A percentile compares a stretch with the other conserved stretches of the same genome.
phyloP scores from a whole-genome alignment of 2,888 invertebrate species.

The Eupithecia vulgata region DNA sequence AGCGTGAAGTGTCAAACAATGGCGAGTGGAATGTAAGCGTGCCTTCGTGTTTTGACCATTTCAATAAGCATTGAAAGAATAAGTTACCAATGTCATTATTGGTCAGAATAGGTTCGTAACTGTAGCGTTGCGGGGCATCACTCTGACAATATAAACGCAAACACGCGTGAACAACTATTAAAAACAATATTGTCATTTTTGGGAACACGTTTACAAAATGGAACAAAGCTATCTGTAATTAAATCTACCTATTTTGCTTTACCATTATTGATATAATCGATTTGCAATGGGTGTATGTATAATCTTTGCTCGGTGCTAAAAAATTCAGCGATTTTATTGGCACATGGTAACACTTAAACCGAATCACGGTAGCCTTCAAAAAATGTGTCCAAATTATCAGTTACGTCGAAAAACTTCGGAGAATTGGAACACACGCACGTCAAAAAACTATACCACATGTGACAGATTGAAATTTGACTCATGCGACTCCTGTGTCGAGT shows the following conservation, averaged over 20 bases:
- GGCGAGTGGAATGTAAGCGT: constrained; percentile 72
- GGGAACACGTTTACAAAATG: constrained; percentile 33
- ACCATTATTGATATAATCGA: constrained; percentile 30
- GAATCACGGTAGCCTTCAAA: constrained; percentile 59
- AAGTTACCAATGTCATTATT: constrained; percentile 80
- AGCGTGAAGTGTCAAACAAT: constrained; percentile 64
- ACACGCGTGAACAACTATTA: constrained; percentile 63
- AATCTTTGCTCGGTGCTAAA: not conserved
- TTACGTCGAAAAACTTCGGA: constrained; percentile 45
- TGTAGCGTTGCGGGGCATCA: constrained; percentile 74
- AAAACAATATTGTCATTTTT: constrained; percentile 47
- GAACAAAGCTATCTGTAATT: constrained; percentile 47
- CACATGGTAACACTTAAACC: constrained; percentile 40
- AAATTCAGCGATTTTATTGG: not conserved
- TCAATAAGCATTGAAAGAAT: constrained; percentile 71
- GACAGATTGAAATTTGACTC: constrained; percentile 65
- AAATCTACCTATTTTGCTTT: constrained; percentile 44
- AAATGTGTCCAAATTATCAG: constrained; percentile 51
- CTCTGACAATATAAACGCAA: constrained; percentile 56
- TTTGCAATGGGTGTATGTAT: constrained; percentile 32
- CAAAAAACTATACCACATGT: constrained; percentile 66
- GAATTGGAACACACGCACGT: constrained; percentile 61
- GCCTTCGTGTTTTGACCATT: constrained; percentile 77
- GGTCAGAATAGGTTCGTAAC: constrained; percentile 67
- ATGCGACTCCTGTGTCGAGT: constrained; percentile 61